Evolutionary conservation across 1,140 invertebrate species (phyloP).

Genomic region (Drosophila albomicans): DNA sequence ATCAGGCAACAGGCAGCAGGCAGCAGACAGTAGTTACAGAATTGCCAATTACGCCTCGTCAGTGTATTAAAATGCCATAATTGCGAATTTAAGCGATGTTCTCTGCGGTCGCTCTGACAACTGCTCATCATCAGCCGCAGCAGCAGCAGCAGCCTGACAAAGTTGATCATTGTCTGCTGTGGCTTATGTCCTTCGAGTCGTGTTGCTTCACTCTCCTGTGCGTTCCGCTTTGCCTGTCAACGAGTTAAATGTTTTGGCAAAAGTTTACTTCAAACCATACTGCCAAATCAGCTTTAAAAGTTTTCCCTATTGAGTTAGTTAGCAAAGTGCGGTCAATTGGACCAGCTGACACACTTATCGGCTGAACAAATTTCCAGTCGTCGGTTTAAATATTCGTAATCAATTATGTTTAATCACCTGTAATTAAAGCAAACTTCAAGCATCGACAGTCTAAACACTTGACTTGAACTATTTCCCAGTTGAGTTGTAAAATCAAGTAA

Average conservation of each 20-base stretch:
- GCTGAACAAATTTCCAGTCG: slow-evolving; percentile 12
- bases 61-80: slow-evolving; percentile 80
- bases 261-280: slow-evolving; percentile 36
- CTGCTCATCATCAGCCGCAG: slow-evolving; percentile 47
- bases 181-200: slow-evolving; percentile 11
- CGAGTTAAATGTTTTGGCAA: slow-evolving; percentile 48
- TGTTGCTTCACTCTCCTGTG: too few species aligned
- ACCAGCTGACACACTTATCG: slow-evolving; percentile 39
- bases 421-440: slow-evolving; percentile 59
- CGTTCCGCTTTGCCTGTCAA: background rate
- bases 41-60: slow-evolving; percentile 67
- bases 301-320: slow-evolving; percentile 33
- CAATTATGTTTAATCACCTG: slow-evolving; percentile 72
- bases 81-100: slow-evolving; percentile 68
- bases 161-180: slow-evolving; percentile 42
- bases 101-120: slow-evolving; percentile 38
- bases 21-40: slow-evolving; percentile 28
- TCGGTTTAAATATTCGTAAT: slow-evolving; percentile 26
- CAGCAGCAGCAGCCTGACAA: slow-evolving; percentile 27
- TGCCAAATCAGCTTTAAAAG: slow-evolving; percentile 55
- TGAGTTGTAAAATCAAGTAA: slow-evolving; percentile 1
- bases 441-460: slow-evolving; percentile 35
- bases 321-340: slow-evolving; percentile 38
- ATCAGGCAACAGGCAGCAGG: slow-evolving; percentile 9
- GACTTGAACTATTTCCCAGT: background rate